These are phyloP conservation scores for Pelecanoides urinatrix DNA, from an alignment of 2,113 vertebrate genomes.

Conservation along the genomic window DNA sequence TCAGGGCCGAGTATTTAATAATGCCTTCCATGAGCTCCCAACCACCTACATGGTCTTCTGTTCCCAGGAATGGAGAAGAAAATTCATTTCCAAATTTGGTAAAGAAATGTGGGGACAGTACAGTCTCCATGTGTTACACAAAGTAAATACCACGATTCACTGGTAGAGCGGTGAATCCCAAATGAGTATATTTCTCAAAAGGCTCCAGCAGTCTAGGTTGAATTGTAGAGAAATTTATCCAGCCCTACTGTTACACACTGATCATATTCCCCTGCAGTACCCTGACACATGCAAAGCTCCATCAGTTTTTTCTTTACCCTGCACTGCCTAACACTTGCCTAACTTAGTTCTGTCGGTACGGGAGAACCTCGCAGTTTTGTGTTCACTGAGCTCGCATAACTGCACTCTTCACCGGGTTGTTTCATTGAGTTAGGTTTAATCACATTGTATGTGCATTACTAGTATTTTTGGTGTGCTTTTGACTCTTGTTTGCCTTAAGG, in stretches of 20 bases:
- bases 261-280: not conserved
- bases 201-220: not conserved
- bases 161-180: not conserved
- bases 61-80: not conserved
- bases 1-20: not conserved
- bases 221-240: not conserved
- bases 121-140: not conserved
- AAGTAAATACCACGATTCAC: not conserved
- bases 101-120: not conserved
- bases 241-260: not conserved
- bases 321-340: not conserved
- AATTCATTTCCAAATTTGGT: not conserved
- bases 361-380: not conserved
- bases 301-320: not conserved
- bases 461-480: not conserved
- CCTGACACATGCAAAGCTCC: rapidly evolving
- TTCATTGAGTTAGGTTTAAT: not conserved
- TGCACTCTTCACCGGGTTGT: not conserved
- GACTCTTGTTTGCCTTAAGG: not conserved
- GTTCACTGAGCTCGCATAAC: not conserved
- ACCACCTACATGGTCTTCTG: not conserved
- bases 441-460: not conserved
- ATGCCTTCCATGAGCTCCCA: not conserved
- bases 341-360: not conserved
- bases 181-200: not conserved